Evolutionary conservation across 2,113 vertebrate species (phyloP), one percentile per base, ranked within the genome.

Genomic region (Oncorhynchus masou): DNA sequence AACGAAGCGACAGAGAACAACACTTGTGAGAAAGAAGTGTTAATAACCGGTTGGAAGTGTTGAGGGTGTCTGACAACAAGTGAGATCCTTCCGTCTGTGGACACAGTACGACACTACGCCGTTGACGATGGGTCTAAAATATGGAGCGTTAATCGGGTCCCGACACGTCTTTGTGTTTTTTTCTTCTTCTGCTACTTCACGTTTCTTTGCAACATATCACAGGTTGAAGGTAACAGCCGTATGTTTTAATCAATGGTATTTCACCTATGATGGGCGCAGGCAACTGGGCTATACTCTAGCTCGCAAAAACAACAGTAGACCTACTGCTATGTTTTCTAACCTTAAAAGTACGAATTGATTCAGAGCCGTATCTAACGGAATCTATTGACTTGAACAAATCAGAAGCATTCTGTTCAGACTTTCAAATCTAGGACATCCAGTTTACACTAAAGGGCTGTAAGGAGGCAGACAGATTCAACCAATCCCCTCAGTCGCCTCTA

Each of bases 101-200:
- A 89, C 80, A 84, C 81, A 81, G 74, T 73, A 13, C 73, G 75
- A 88, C 20, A 71, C 76, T 84, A 83, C 86, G 79, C 88, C 74
- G 79, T 78, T 84, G 82, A 77, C 83, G 74, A 79, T 78, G 75
- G 84, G 87, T 89, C 90, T 93, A 92, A 94, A 91, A 92, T 94
- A 94, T 95, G 92, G 89, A 79, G 91, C 51, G 93, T 84, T 92
- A 94, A 94, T 93, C 88, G 86, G 88, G 86, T 84, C 88, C 82
- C 78, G 88, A 92, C 92, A 94, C 88, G 27, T 93, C 70, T 79
- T 62, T 77, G 59, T 76, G 76, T 74, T 77, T 79, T 70, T 73
- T 31, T 87, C 31, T 5, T 6, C 5, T 27, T 27, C 68, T 79
- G 74, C 70, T 79, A 83, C 77, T 64, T 88, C 72, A 81, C 85